Conservation (phyloP, 2,113 vertebrate genomes). For the Tupaia chinensis region DNA sequence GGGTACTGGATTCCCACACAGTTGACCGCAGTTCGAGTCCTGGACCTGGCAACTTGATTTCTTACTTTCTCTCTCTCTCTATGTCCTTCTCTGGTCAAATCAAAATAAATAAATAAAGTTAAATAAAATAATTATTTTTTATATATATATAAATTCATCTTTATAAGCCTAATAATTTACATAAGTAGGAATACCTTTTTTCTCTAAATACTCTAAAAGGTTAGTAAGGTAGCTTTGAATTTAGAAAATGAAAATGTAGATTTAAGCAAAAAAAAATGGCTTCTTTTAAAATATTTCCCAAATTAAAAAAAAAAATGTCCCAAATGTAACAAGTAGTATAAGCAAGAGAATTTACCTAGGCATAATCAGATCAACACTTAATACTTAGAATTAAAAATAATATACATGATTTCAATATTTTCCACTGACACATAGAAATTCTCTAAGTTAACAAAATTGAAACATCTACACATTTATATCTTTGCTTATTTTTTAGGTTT, state of each 20-base stretch:
- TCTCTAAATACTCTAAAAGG: slow-evolving; percentile 48
- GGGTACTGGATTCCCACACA: no score
- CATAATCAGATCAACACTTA: slow-evolving; percentile 21
- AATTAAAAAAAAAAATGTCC: no score
- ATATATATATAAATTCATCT: no score
- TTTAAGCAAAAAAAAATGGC: not conserved
- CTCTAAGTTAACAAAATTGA: slow-evolving; percentile 42
- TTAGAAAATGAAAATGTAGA: slow-evolving; percentile 55
- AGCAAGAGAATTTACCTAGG: slow-evolving; percentile 38
- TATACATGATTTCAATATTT: slow-evolving; percentile 34
- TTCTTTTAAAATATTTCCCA: slow-evolving; percentile 50
- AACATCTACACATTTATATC: not conserved
- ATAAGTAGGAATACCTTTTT: slow-evolving; percentile 30
- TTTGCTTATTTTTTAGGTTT: slow-evolving; percentile 54
- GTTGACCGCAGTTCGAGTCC: no score
- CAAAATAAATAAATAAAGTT: no score
- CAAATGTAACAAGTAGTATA: slow-evolving; percentile 11
- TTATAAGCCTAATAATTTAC: not conserved
- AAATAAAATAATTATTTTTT: no score
- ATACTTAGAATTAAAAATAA: slow-evolving; percentile 57
- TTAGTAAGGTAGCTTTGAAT: slow-evolving; percentile 44
- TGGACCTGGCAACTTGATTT: no score
- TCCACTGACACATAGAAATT: slow-evolving; percentile 44
- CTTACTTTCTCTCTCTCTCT: no score
- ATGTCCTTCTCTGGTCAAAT: no score